A percentile compares a stretch with the other conserved stretches of the same genome.
These are phyloP conservation scores for Drosophila conformis DNA, from an alignment of 2,888 invertebrate genomes.

Conservation along the genomic window DNA sequence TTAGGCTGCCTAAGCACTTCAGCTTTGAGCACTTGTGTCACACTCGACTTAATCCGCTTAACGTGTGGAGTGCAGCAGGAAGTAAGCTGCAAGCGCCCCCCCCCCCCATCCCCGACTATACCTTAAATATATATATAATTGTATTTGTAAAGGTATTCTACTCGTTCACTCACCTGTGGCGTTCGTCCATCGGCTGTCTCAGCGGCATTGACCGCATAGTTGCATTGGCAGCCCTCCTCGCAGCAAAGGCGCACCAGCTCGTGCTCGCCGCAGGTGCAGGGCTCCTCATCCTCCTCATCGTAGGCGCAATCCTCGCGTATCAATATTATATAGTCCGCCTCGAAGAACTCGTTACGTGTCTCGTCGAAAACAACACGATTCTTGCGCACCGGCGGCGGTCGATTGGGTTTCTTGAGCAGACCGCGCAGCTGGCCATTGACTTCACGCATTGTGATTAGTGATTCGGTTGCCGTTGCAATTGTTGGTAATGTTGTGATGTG, in stretches of 20 bases:
- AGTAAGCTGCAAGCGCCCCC: not conserved
- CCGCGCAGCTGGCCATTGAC: conserved; percentile 84
- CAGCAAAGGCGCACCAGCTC: conserved; percentile 88
- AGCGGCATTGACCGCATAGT: conserved; percentile 83
- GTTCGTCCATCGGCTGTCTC: conserved; percentile 73
- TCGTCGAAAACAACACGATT: conserved; percentile 95
- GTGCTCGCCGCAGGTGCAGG: conserved; percentile 90
- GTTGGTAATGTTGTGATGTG: not conserved
- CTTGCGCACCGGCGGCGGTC: conserved; percentile 88
- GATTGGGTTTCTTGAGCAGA: conserved; percentile 90
- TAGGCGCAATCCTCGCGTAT: conserved; percentile 95
- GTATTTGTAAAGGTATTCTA: not conserved
- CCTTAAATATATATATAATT: not conserved
- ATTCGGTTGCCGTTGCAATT: conserved; percentile 9
- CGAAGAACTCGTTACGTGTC: conserved; percentile 95
- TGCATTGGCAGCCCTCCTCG: conserved; percentile 89
- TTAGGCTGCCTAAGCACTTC: conserved; percentile 34
- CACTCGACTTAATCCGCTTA: conserved; percentile 55
- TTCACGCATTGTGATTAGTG: conserved; percentile 84
- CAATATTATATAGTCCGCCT: conserved; percentile 95
- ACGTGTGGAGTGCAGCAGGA: conserved; percentile 4
- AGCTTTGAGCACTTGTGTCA: conserved; percentile 51
- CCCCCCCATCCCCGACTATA: too few relatives aligned
- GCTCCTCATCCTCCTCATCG: conserved; percentile 91
- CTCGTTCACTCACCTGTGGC: conserved; percentile 82